Conservation (phyloP, 2,113 vertebrate species). For the Heterochromis multidens region DNA sequence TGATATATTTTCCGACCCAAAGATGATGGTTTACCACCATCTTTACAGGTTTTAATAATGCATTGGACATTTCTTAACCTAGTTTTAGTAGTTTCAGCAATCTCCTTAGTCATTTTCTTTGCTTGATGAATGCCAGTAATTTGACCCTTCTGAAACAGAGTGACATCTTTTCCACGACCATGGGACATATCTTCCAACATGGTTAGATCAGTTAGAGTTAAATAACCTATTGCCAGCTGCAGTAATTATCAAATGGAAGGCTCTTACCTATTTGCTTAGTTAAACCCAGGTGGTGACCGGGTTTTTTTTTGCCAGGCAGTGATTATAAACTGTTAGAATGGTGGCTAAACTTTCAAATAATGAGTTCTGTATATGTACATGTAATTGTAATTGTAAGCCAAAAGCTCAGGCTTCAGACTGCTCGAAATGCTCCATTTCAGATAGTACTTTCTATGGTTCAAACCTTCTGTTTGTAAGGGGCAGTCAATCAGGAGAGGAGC, state of each 20-base stretch:
- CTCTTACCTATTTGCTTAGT: background rate
- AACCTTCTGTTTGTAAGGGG: background rate
- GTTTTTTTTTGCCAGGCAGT: background rate
- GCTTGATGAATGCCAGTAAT: no score
- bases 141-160: no score
- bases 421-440: background rate
- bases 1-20: no score
- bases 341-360: background rate
- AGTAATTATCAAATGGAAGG: background rate
- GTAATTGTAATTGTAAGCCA: background rate
- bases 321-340: background rate
- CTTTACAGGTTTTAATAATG: no score
- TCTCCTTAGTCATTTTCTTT: no score
- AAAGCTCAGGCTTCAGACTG: background rate
- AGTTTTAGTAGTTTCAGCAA: no score
- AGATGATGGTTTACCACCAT: no score
- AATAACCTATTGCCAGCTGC: no score
- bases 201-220: no score
- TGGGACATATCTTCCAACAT: no score
- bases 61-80: no score
- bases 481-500: background rate
- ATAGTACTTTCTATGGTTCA: background rate
- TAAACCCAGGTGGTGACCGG: background rate
- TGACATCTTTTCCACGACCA: no score
- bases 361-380: background rate